Evolutionary conservation across 2,888 invertebrate genomes (phyloP).

Genomic region (Trisateles emortualis): DNA sequence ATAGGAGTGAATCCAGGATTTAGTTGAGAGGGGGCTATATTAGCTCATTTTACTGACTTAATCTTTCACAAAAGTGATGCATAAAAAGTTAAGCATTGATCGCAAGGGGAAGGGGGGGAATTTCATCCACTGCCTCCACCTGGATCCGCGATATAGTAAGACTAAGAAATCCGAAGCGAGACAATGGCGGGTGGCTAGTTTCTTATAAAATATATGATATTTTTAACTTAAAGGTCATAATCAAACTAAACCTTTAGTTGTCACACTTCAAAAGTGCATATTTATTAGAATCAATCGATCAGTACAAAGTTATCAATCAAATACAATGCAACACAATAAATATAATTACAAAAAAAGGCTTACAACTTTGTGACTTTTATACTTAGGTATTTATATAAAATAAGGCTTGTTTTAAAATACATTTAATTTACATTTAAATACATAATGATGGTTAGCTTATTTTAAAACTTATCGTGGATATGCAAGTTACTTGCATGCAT

Average conservation of each 20-base stretch:
- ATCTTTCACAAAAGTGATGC: too few species aligned
- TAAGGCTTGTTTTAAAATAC: conserved; percentile 35
- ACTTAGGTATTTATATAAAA: conserved; percentile 41
- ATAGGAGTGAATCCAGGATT: too few species aligned
- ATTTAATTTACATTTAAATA: conserved; percentile 25
- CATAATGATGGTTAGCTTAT: background rate
- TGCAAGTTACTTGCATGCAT: background rate
- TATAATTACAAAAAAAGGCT: conserved; percentile 62
- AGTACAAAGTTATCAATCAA: conserved; percentile 72
- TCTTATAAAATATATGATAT: too few species aligned
- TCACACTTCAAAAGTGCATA: conserved; percentile 81
- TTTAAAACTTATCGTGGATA: background rate
- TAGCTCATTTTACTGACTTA: too few species aligned
- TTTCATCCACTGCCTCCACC: too few species aligned
- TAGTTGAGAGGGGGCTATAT: too few species aligned
- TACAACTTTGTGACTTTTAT: conserved; percentile 50
- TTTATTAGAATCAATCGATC: conserved; percentile 76
- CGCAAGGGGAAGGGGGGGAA: too few species aligned
- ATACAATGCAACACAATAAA: conserved; percentile 70
- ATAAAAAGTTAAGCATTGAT: too few species aligned
- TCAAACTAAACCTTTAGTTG: conserved; percentile 52
- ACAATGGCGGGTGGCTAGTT: too few species aligned
- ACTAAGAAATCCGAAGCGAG: too few species aligned
- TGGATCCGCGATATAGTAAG: too few species aligned
- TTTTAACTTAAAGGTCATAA: too few species aligned